Evolutionary conservation across 2,888 invertebrate species (phyloP).

Genomic region (Stramonita haemastoma): DNA sequence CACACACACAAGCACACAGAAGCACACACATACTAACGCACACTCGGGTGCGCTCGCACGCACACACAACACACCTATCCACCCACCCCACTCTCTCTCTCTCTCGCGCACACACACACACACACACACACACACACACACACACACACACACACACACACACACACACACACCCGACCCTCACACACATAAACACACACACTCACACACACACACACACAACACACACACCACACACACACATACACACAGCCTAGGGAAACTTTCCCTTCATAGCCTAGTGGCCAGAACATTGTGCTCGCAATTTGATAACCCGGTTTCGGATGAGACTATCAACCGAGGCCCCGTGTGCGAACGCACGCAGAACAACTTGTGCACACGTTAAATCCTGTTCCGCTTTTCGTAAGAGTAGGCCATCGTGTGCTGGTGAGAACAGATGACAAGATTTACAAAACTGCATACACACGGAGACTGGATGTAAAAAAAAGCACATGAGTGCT

Average conservation of each 20-base stretch:
- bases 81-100: background rate
- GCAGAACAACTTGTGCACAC: too few relatives aligned
- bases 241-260: background rate
- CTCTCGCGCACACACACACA: background rate
- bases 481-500: too few relatives aligned
- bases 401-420: too few relatives aligned
- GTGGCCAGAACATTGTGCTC: too few relatives aligned
- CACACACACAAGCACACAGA: slow-evolving; percentile 17
- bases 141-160: slow-evolving; percentile 1
- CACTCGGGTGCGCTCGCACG: background rate
- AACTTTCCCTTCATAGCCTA: too few relatives aligned
- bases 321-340: too few relatives aligned
- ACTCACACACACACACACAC: background rate
- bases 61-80: background rate
- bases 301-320: too few relatives aligned
- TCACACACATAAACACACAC: background rate
- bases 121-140: slow-evolving; percentile 1
- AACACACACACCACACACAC: background rate
- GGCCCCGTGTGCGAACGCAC: too few relatives aligned
- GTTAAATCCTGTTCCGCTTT: too few relatives aligned
- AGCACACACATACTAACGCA: background rate
- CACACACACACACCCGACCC: background rate
- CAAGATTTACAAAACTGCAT: too few relatives aligned
- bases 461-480: too few relatives aligned
- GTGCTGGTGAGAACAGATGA: too few relatives aligned